Percentiles rank a stretch among this genome's conserved stretches.
Conservation (phyloP, 2,888 invertebrate genomes). For the Parthenolecanium corni region DNA sequence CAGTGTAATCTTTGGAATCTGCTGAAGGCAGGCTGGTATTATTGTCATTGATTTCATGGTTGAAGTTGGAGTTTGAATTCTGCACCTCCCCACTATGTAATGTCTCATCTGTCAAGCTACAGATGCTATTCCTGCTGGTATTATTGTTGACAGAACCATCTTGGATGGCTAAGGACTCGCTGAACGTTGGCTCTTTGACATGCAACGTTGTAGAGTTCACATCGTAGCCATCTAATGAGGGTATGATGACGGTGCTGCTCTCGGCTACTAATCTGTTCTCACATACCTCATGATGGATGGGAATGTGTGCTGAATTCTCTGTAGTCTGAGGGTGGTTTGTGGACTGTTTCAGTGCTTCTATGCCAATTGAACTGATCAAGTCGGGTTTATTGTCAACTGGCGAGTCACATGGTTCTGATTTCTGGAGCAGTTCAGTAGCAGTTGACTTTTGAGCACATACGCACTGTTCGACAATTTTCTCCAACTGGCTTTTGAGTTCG, state of each 20-base stretch:
- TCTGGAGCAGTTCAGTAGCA: not conserved
- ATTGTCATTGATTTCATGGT: not conserved
- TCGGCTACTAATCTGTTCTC: conserved; percentile 1
- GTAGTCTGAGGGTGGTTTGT: not conserved
- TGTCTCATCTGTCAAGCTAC: conserved; percentile 8
- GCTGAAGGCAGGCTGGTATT: too few relatives aligned
- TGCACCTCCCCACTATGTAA: conserved; percentile 3
- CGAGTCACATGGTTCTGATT: conserved; percentile 35
- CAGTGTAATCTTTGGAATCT: too few relatives aligned
- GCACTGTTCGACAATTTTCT: conserved; percentile 6
- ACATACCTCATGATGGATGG: not conserved
- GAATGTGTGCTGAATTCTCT: too few relatives aligned
- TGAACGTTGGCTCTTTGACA: not conserved
- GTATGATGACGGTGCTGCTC: conserved; percentile 3
- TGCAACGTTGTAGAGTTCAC: conserved; percentile 6
- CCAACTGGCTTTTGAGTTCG: conserved; percentile 42
- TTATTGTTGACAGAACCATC: not conserved
- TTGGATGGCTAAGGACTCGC: not conserved
- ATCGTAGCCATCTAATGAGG: conserved; percentile 16
- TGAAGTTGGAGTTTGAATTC: conserved; percentile 6
- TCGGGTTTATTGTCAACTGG: conserved; percentile 38
- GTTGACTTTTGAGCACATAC: not conserved
- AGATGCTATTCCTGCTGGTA: conserved; percentile 6
- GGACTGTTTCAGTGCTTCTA: conserved; percentile 34
- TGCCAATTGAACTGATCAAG: conserved; percentile 42